phyloP scores from a whole-genome alignment of 1,140 invertebrate genomes.

The Tyrophagus putrescentiae region DNA sequence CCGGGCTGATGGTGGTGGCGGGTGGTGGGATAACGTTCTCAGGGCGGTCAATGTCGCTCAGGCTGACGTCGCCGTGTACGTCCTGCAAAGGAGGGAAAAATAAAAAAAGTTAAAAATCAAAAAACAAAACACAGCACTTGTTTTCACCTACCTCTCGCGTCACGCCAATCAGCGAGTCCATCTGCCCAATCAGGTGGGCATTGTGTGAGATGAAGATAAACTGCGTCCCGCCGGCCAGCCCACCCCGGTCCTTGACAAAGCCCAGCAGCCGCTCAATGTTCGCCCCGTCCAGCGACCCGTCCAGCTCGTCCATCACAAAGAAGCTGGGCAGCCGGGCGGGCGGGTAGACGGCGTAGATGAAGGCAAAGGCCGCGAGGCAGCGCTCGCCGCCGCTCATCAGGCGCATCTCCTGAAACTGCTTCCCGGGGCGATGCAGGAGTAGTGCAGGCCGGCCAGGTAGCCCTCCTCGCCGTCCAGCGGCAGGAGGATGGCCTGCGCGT shows the following conservation, averaged over 20 bases:
- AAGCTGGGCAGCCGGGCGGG: not conserved
- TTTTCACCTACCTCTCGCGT: not conserved
- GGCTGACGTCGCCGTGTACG: too few relatives aligned
- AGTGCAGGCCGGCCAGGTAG: not conserved
- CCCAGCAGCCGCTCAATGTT: slow-evolving; percentile 1
- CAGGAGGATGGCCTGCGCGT: not conserved
- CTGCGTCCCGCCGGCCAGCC: not conserved
- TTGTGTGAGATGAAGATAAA: slow-evolving; percentile 7
- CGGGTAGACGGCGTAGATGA: not conserved
- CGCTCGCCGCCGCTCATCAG: not conserved
- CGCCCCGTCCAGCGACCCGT: not conserved
- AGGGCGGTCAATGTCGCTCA: too few relatives aligned
- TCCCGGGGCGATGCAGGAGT: not conserved
- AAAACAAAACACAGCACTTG: too few relatives aligned
- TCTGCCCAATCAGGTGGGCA: not conserved
- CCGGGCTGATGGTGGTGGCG: not conserved
- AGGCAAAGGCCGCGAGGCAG: not conserved
- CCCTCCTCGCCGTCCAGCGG: not conserved
- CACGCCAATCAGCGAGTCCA: slow-evolving; percentile 11
- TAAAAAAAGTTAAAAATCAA: not conserved
- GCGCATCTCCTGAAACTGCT: not conserved
- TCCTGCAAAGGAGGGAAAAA: not conserved
- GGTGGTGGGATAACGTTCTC: too few relatives aligned
- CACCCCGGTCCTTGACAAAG: not conserved
- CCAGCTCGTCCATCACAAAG: slow-evolving; percentile 9